A percentile compares a stretch with the other conserved stretches of the same genome.
phyloP scores from a whole-genome alignment of 2,888 invertebrate genomes.

The Agrotis segetum region DNA sequence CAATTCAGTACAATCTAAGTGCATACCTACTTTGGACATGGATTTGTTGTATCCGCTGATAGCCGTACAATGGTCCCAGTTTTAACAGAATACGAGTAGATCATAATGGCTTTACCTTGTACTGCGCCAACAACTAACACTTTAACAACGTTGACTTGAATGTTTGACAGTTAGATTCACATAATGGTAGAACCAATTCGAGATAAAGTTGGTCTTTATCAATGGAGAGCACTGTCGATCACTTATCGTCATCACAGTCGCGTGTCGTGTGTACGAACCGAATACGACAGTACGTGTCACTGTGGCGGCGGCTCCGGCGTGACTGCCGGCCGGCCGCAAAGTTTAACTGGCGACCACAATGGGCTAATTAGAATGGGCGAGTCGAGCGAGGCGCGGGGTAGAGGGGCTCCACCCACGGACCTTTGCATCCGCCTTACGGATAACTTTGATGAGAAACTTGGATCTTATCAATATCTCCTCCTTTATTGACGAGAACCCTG shows the following conservation, averaged over 20 bases:
- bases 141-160: constrained; percentile 73
- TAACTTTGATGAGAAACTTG: constrained; percentile 80
- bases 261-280: constrained; percentile 71
- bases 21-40: constrained; percentile 69
- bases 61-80: constrained; percentile 80
- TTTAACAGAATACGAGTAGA: constrained; percentile 84
- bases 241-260: constrained; percentile 87
- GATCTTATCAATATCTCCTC: constrained; percentile 77
- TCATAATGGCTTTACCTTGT: constrained; percentile 88
- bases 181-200: constrained; percentile 75
- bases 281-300: constrained; percentile 75
- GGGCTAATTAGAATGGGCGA: constrained; percentile 90
- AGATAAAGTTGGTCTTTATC: constrained; percentile 79
- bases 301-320: constrained; percentile 80
- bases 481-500: constrained; percentile 62
- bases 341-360: constrained; percentile 88
- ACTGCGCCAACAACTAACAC: constrained; percentile 79
- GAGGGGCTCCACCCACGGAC: constrained; percentile 87
- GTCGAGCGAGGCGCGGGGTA: constrained; percentile 79
- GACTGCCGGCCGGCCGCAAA: constrained; percentile 88
- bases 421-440: constrained; percentile 88
- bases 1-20: constrained; percentile 59
- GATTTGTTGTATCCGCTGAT: constrained; percentile 76
- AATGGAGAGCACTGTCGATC: constrained; percentile 82
- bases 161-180: constrained; percentile 74